phyloP scores from a whole-genome alignment of 2,797 vertebrate species.

The Notamacropus eugenii region DNA sequence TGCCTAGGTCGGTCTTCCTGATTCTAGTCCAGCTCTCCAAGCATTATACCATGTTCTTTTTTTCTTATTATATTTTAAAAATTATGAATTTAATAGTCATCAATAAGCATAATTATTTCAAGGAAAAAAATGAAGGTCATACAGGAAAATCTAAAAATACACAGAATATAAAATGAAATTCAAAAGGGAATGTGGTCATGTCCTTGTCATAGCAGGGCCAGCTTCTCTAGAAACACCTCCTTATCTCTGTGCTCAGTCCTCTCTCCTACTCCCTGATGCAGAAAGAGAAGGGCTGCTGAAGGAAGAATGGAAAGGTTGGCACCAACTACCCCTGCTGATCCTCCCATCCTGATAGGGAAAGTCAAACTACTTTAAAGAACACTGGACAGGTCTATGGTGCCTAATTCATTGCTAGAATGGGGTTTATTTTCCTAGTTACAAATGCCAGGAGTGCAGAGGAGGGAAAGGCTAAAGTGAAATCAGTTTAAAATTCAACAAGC shows the following conservation, averaged over 20 bases:
- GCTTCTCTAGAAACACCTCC: not conserved
- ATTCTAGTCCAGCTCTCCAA: not conserved
- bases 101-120: not conserved
- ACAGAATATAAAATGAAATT: not conserved
- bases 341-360: not conserved
- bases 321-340: not conserved
- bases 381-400: not conserved
- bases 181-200: not conserved
- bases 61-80: not conserved
- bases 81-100: not conserved
- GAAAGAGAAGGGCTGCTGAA: not conserved
- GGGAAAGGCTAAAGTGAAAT: not conserved
- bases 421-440: not conserved
- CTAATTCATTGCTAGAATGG: not conserved
- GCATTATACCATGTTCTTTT: not conserved
- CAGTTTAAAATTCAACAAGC: not conserved
- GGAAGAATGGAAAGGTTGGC: not conserved
- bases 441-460: not conserved
- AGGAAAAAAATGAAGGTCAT: not conserved
- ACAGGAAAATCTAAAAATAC: not conserved
- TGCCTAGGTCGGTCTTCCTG: not conserved
- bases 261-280: not conserved
- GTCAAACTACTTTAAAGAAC: not conserved
- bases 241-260: not conserved
- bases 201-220: not conserved